Conservation (phyloP, 2,797 vertebrate genomes). For the Coccyzus lansbergi region DNA sequence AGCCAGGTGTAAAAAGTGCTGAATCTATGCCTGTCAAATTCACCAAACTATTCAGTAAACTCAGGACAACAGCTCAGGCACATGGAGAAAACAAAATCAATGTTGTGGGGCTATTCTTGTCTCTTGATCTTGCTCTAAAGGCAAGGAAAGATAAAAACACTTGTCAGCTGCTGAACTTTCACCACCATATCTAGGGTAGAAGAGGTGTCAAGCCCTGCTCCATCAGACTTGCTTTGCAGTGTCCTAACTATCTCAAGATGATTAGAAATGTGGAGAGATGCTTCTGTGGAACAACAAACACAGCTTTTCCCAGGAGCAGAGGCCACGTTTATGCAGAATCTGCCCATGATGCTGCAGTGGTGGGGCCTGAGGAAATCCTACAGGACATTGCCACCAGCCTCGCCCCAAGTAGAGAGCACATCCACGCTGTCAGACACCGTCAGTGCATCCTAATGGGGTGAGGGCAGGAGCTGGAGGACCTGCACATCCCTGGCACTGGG, state of each 20-base stretch:
- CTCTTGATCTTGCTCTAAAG: neutral
- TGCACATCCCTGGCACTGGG: neutral
- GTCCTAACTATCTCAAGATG: neutral
- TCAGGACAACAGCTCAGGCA: neutral
- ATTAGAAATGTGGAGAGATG: neutral
- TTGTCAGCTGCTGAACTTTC: neutral
- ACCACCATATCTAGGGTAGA: neutral
- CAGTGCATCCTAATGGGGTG: neutral
- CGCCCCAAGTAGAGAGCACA: neutral
- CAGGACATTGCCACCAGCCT: accelerated
- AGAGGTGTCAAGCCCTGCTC: neutral
- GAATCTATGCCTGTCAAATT: neutral
- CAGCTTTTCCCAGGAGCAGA: neutral
- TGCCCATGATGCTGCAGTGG: neutral
- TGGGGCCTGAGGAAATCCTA: neutral
- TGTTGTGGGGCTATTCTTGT: neutral
- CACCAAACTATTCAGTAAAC: neutral
- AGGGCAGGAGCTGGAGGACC: neutral
- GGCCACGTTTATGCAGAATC: neutral
- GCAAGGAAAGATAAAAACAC: neutral
- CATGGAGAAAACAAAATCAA: neutral
- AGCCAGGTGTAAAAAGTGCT: neutral
- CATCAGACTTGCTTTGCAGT: neutral
- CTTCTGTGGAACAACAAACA: neutral
- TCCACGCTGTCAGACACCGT: accelerated